A percentile compares a stretch with the other conserved stretches of the same genome.
These are phyloP conservation scores for Barnardius zonarius DNA, from an alignment of 2,113 vertebrate genomes.

Conservation along the genomic window DNA sequence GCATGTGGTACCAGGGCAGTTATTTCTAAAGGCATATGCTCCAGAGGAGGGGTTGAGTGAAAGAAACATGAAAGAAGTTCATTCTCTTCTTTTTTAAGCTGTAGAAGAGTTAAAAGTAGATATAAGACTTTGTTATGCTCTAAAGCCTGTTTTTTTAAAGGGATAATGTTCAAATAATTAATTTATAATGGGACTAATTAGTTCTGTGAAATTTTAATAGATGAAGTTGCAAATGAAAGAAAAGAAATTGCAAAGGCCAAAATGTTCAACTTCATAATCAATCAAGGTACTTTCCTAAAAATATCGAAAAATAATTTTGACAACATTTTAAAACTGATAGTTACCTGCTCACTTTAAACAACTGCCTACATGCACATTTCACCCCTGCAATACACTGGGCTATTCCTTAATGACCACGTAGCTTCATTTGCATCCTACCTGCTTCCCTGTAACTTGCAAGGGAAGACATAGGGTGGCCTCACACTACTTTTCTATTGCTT, in stretches of 20 bases:
- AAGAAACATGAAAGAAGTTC: not conserved
- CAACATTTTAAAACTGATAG: constrained; percentile 55
- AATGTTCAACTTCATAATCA: constrained; percentile 24
- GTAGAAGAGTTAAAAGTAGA: not conserved
- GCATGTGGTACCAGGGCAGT: not conserved
- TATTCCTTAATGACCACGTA: not conserved
- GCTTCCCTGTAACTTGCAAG: not conserved
- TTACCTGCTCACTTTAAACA: constrained; percentile 28
- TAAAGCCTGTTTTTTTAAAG: not conserved
- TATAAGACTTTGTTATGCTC: not conserved
- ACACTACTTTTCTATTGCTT: not conserved
- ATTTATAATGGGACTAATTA: not conserved
- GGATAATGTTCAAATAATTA: constrained; percentile 3
- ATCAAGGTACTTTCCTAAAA: constrained; percentile 43
- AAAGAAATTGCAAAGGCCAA: constrained; percentile 19
- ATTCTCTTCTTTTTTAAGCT: not conserved
- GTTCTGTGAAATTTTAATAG: constrained; percentile 9
- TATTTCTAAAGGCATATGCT: constrained; percentile 5
- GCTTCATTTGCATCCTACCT: not conserved
- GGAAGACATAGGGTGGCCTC: not conserved
- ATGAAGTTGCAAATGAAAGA: constrained; percentile 9
- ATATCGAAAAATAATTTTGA: constrained; percentile 50
- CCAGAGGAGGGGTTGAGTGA: not conserved
- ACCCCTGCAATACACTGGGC: not conserved
- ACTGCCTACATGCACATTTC: not conserved